These are phyloP conservation scores for Protaetia brevitarsis DNA, from an alignment of 1,140 invertebrate genomes.

Conservation along the genomic window DNA sequence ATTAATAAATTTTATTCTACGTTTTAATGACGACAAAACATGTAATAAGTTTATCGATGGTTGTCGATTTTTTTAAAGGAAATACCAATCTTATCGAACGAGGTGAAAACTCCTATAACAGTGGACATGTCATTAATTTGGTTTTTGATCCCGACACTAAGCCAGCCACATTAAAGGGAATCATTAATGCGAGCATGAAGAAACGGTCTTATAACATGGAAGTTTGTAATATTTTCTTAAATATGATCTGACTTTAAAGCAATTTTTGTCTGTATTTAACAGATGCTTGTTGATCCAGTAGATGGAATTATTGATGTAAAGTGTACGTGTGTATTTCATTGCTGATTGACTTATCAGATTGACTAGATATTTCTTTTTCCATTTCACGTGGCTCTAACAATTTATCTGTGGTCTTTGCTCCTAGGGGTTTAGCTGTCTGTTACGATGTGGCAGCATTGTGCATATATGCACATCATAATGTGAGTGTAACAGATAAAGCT, in stretches of 20 bases:
- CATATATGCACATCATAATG: constrained; percentile 17
- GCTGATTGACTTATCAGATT: too few species aligned
- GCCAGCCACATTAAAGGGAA: constrained; percentile 20
- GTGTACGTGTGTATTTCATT: too few species aligned
- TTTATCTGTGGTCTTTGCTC: too few species aligned
- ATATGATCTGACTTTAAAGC: not conserved
- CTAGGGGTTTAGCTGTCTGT: constrained; percentile 18
- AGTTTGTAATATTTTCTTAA: not conserved
- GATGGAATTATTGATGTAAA: too few species aligned
- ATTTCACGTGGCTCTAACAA: too few species aligned
- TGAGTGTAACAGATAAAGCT: not conserved
- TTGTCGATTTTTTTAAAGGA: constrained; percentile 28
- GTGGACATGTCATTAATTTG: constrained; percentile 21
- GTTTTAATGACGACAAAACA: too few species aligned
- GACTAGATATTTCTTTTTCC: too few species aligned
- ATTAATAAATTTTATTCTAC: too few species aligned
- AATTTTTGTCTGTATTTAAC: too few species aligned
- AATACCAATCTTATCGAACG: constrained; percentile 12
- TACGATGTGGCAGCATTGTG: constrained; percentile 15
- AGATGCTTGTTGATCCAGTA: too few species aligned
- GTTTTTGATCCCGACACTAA: not conserved
- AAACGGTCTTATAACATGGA: constrained; percentile 21
- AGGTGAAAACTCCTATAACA: constrained; percentile 26
- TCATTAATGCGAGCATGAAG: constrained; percentile 27
- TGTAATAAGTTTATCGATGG: too few species aligned